Percentiles rank a stretch among this genome's conserved stretches.
phyloP scores from a whole-genome alignment of 2,113 vertebrate genomes.

The Halcyon senegalensis region DNA sequence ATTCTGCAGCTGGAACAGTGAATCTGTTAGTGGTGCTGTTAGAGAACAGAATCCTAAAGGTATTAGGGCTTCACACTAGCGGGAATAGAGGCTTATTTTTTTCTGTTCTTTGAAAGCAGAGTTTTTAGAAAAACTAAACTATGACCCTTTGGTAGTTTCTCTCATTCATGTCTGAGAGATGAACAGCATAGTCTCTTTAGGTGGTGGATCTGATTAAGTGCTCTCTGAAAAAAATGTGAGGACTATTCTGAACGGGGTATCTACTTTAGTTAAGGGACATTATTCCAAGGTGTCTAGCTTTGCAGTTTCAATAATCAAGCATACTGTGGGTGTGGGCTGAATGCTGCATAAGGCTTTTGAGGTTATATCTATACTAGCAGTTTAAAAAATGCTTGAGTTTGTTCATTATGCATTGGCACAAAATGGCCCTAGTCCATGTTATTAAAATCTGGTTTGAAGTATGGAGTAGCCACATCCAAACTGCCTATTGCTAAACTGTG shows the following conservation, averaged over 20 bases:
- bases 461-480: neutral
- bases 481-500: neutral
- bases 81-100: neutral
- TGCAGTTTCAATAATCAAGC: neutral
- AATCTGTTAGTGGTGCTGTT: neutral
- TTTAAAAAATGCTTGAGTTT: neutral
- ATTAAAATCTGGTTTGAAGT: neutral
- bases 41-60: neutral
- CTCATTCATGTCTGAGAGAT: neutral
- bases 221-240: neutral
- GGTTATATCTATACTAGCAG: neutral
- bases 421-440: neutral
- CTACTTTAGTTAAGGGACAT: neutral
- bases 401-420: neutral
- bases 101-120: neutral
- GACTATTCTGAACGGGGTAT: neutral
- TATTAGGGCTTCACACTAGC: neutral
- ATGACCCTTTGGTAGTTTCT: neutral
- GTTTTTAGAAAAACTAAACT: neutral
- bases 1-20: neutral
- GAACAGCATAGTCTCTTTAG: neutral
- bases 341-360: neutral
- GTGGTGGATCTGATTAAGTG: neutral
- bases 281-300: neutral
- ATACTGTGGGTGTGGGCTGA: neutral